Conservation (phyloP, 2,888 invertebrate genomes). For the Synergus japonicus region DNA sequence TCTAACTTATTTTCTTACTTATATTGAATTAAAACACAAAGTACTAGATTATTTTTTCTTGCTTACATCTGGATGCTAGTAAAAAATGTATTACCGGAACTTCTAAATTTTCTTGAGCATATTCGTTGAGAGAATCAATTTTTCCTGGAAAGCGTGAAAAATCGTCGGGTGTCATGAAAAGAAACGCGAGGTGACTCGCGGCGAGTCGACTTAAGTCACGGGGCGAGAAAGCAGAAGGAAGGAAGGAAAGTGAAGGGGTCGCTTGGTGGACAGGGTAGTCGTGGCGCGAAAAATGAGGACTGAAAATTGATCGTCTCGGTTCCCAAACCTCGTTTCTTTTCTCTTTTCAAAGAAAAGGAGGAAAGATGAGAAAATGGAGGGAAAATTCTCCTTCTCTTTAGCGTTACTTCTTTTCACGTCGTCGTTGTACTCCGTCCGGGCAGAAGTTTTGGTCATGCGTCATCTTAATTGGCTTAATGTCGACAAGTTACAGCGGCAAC, state of each 20-base stretch:
- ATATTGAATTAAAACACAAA: not conserved
- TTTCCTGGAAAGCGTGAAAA: conserved; percentile 26
- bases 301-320: conserved; percentile 64
- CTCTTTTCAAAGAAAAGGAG: conserved; percentile 27
- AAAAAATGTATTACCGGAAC: not conserved
- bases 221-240: conserved; percentile 28
- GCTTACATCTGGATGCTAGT: not conserved
- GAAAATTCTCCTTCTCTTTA: not conserved
- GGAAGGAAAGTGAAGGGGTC: conserved; percentile 16
- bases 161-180: conserved; percentile 13
- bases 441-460: conserved; percentile 70
- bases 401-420: conserved; percentile 39
- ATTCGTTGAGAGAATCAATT: conserved; percentile 13
- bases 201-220: conserved; percentile 8
- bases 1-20: too few relatives aligned
- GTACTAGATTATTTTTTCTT: not conserved
- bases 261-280: not conserved
- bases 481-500: conserved; percentile 63
- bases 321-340: conserved; percentile 47
- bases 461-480: conserved; percentile 73
- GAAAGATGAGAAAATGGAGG: not conserved
- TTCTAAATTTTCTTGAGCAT: not conserved
- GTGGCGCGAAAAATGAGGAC: conserved; percentile 43
- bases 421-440: conserved; percentile 48
- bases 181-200: conserved; percentile 22